These are phyloP conservation scores for Octopus sinensis DNA, from an alignment of 1,140 invertebrate genomes.

Conservation along the genomic window DNA sequence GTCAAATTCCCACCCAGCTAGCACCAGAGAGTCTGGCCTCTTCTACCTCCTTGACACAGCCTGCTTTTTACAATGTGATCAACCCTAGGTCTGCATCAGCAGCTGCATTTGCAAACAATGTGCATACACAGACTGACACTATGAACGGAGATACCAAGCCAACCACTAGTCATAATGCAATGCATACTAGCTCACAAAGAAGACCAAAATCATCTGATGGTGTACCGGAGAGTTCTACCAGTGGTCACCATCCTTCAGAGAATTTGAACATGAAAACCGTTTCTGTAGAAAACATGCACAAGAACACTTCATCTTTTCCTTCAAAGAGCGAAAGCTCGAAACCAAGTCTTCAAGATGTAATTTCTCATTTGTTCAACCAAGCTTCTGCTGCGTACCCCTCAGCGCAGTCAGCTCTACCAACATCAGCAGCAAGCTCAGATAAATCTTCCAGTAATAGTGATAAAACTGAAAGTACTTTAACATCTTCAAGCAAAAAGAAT, in stretches of 20 bases:
- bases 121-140: background rate
- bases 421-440: background rate
- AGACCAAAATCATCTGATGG: slow-evolving; percentile 4
- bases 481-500: background rate
- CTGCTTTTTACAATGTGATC: slow-evolving; percentile 10
- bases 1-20: background rate
- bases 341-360: slow-evolving; percentile 6
- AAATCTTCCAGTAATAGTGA: background rate
- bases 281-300: background rate
- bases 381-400: slow-evolving; percentile 3
- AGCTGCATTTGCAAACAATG: background rate
- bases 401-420: background rate
- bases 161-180: background rate
- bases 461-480: background rate
- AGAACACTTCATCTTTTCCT: background rate
- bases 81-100: background rate
- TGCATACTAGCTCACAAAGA: background rate
- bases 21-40: background rate
- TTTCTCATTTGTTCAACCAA: slow-evolving; percentile 3
- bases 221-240: background rate
- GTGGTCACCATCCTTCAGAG: background rate
- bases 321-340: background rate
- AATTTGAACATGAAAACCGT: background rate
- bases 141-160: slow-evolving; percentile 1
- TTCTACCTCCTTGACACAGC: background rate